These are phyloP conservation scores for Aplochiton taeniatus DNA, from an alignment of 2,797 vertebrate genomes.

Conservation along the genomic window DNA sequence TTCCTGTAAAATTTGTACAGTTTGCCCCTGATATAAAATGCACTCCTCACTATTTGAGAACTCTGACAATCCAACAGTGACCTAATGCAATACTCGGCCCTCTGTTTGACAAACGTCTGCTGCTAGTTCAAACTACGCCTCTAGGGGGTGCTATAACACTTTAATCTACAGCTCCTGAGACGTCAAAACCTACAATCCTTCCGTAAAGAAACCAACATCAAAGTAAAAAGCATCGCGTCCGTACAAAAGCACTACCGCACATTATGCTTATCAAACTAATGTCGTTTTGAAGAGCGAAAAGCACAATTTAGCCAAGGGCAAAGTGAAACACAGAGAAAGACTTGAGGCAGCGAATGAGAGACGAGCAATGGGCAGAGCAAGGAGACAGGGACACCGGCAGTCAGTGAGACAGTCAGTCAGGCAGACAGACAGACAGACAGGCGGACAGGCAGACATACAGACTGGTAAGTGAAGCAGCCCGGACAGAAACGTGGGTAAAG, in stretches of 20 bases:
- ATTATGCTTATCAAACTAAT: too few species aligned
- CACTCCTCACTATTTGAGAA: too few species aligned
- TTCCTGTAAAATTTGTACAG: too few species aligned
- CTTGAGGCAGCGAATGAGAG: slow-evolving; percentile 45
- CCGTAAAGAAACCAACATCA: too few species aligned
- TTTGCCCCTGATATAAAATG: too few species aligned
- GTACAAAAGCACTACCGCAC: too few species aligned
- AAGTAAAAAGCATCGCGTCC: too few species aligned
- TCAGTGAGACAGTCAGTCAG: slow-evolving; percentile 26
- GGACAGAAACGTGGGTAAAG: slow-evolving; percentile 68
- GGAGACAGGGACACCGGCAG: slow-evolving; percentile 3
- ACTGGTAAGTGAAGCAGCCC: slow-evolving; percentile 37
- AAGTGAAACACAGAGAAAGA: slow-evolving; percentile 23
- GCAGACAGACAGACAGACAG: not conserved
- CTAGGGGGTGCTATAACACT: slow-evolving; percentile 44
- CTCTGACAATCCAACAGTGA: too few species aligned
- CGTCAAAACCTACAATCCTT: too few species aligned
- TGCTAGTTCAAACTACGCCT: slow-evolving; percentile 31
- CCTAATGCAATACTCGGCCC: too few species aligned
- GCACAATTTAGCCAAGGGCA: not conserved
- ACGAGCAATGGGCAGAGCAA: slow-evolving; percentile 14
- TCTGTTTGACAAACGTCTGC: slow-evolving; percentile 8
- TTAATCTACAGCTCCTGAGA: slow-evolving; percentile 27
- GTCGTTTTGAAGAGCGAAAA: too few species aligned
- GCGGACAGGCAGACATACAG: not conserved